phyloP scores from a whole-genome alignment of 2,888 invertebrate species.

The Sisyra terminalis region DNA sequence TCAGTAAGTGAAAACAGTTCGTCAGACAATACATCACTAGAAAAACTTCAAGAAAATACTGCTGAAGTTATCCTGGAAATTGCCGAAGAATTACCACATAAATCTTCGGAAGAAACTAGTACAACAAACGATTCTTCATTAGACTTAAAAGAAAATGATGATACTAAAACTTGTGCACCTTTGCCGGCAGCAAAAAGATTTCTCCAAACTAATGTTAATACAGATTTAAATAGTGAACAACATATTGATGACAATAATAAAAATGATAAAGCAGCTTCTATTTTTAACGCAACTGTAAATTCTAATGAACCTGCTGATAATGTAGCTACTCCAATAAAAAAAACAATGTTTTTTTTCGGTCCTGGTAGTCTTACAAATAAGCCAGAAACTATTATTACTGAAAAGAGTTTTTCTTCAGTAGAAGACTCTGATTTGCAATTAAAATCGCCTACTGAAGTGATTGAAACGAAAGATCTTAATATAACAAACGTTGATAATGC shows the following conservation, averaged over 20 bases:
- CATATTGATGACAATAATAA: slow-evolving; percentile 5
- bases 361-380: slow-evolving; percentile 28
- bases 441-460: slow-evolving; percentile 9
- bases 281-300: background rate
- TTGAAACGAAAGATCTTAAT: background rate
- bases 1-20: background rate
- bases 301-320: slow-evolving; percentile 1
- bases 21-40: background rate
- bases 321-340: slow-evolving; percentile 5
- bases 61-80: background rate
- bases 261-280: background rate
- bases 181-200: slow-evolving; percentile 14
- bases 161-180: slow-evolving; percentile 11
- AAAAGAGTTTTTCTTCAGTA: too few relatives aligned
- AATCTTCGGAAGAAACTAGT: background rate
- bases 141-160: background rate
- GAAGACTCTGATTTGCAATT: background rate
- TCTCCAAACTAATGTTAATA: slow-evolving; percentile 12
- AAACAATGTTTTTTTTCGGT: slow-evolving; percentile 29
- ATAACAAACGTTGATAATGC: background rate
- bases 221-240: slow-evolving; percentile 9
- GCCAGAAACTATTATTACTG: slow-evolving; percentile 15
- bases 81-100: background rate
- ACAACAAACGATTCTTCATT: background rate
- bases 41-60: background rate